Conservation (phyloP, 2,113 vertebrate genomes). For the Pipa parva region DNA sequence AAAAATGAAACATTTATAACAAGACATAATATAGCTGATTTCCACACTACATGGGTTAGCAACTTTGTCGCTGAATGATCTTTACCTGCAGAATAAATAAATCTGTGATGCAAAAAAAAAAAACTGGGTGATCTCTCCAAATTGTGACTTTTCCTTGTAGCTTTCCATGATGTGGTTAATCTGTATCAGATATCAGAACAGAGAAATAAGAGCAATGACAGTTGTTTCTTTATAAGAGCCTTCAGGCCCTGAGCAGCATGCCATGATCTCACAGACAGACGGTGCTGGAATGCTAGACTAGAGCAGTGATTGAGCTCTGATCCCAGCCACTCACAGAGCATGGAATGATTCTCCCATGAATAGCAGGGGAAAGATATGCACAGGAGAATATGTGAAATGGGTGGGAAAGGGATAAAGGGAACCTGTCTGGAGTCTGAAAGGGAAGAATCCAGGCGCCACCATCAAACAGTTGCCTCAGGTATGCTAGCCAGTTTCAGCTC, state of each 20-base stretch:
- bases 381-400: constrained; percentile 58
- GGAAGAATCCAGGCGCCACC: constrained; percentile 79
- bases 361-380: constrained; percentile 60
- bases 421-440: constrained; percentile 62
- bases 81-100: constrained; percentile 49
- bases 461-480: constrained; percentile 84
- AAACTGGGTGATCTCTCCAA: constrained; percentile 47
- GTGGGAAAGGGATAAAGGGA: constrained; percentile 40
- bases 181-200: constrained; percentile 50
- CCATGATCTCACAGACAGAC: constrained; percentile 57
- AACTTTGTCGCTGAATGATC: constrained; percentile 45
- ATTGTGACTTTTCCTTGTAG: constrained; percentile 66
- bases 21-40: constrained; percentile 6
- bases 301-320: constrained; percentile 54
- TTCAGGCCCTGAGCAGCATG: constrained; percentile 53
- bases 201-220: constrained; percentile 44
- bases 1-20: constrained; percentile 18
- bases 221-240: constrained; percentile 45
- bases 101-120: constrained; percentile 44
- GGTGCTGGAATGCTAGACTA: constrained; percentile 55
- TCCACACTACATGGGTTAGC: constrained; percentile 27
- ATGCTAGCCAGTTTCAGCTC: constrained; percentile 67
- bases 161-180: constrained; percentile 56
- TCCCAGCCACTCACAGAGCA: constrained; percentile 54
- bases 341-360: constrained; percentile 64